Percentiles rank a stretch among this genome's conserved stretches.
phyloP scores from a whole-genome alignment of 2,797 vertebrate genomes.

The Sitta carolinensis region DNA sequence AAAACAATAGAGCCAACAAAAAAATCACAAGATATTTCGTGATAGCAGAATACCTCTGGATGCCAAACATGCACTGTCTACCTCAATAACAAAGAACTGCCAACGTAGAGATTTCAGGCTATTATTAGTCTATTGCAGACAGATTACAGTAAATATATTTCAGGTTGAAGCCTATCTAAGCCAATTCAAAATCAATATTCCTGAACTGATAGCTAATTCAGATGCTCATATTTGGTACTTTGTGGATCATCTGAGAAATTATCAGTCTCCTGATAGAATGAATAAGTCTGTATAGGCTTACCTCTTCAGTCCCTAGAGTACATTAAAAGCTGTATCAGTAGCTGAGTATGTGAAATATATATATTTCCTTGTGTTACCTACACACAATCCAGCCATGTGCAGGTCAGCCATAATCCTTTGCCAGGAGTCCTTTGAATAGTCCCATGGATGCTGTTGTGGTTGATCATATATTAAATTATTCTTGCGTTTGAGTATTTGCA shows the following conservation, averaged over 20 bases:
- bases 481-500: neutral
- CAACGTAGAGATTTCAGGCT: neutral
- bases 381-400: neutral
- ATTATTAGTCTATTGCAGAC: neutral
- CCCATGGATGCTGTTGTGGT: neutral
- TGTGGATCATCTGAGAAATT: neutral
- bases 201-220: neutral
- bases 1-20: neutral
- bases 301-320: neutral
- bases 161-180: neutral
- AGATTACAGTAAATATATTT: neutral
- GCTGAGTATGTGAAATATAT: neutral
- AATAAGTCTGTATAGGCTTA: neutral
- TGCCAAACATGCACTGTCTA: neutral
- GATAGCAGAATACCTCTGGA: neutral
- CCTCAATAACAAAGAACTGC: neutral
- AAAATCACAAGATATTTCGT: neutral
- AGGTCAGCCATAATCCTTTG: neutral
- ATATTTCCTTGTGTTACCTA: neutral
- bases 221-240: neutral
- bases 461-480: neutral
- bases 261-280: neutral
- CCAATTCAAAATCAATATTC: slow-evolving; percentile 14
- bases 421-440: neutral
- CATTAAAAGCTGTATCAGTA: neutral